These are phyloP conservation scores for Nasonia giraulti DNA, from an alignment of 1,140 invertebrate genomes.

Conservation along the genomic window DNA sequence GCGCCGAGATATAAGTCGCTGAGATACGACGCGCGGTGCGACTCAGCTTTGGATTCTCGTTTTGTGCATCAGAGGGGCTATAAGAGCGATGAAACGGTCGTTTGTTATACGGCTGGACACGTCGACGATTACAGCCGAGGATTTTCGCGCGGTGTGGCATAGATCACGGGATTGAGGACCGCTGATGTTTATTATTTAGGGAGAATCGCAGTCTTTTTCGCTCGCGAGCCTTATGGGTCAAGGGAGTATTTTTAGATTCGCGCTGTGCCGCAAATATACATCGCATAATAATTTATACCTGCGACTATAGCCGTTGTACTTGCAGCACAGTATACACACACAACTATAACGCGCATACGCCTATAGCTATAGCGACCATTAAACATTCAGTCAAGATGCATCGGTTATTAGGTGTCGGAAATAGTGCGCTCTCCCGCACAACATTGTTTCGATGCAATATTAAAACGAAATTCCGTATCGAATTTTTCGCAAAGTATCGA, in stretches of 20 bases:
- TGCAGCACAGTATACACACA: neutral
- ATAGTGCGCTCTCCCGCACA: neutral
- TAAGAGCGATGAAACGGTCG: slow-evolving; percentile 21
- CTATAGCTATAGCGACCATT: neutral
- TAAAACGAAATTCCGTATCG: neutral
- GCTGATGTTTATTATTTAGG: no score
- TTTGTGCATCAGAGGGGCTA: neutral
- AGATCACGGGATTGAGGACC: slow-evolving; percentile 13
- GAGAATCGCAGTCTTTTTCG: neutral
- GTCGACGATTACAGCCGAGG: slow-evolving; percentile 12
- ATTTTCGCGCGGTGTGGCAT: slow-evolving; percentile 20
- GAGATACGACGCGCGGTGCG: slow-evolving; percentile 16
- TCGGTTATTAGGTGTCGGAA: neutral
- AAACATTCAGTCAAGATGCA: neutral
- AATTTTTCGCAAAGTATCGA: no score
- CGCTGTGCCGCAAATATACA: neutral
- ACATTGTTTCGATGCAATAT: neutral
- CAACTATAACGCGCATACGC: neutral
- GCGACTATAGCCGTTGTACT: neutral
- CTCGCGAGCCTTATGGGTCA: neutral
- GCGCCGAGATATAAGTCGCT: neutral
- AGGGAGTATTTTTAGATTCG: slow-evolving; percentile 25
- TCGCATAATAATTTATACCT: neutral
- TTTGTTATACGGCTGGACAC: neutral
- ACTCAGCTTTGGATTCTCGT: neutral